Evolutionary conservation across 64 coral and sea anemone species (phyloP).

Genomic region (Stylophora pistillata): DNA sequence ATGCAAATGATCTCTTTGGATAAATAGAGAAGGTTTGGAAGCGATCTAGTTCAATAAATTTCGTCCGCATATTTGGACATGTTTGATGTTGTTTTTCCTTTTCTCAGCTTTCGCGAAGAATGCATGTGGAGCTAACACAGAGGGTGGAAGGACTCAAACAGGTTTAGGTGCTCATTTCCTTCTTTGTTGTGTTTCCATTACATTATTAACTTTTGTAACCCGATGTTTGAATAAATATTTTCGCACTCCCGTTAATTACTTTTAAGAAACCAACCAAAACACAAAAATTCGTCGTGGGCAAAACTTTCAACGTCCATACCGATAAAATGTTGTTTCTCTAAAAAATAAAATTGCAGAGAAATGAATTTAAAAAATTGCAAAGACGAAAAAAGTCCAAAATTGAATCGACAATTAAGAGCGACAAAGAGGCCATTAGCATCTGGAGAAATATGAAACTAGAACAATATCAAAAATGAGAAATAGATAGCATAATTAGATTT

Average conservation of each 20-base stretch:
- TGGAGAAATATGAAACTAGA: background rate
- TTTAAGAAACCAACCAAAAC: background rate
- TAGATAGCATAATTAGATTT: background rate
- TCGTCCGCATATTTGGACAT: background rate
- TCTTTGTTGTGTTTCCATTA: background rate
- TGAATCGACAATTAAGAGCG: background rate
- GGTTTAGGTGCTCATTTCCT: background rate
- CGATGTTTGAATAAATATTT: slow-evolving; percentile 24
- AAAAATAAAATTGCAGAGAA: too few species aligned
- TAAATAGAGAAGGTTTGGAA: too few species aligned
- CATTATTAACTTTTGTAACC: background rate
- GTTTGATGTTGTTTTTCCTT: background rate
- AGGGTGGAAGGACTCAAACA: background rate
- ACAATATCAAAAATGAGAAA: background rate
- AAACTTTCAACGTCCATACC: background rate
- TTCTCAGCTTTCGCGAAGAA: background rate
- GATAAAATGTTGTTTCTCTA: too few species aligned
- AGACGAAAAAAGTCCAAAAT: background rate
- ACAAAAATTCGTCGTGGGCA: background rate
- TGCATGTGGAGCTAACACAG: background rate
- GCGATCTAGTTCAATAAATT: background rate
- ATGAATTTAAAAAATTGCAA: too few species aligned
- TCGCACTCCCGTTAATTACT: background rate
- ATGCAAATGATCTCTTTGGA: background rate
- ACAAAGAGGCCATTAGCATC: background rate